phyloP scores from a whole-genome alignment of 2,888 invertebrate species.

The Bellardia pandia region DNA sequence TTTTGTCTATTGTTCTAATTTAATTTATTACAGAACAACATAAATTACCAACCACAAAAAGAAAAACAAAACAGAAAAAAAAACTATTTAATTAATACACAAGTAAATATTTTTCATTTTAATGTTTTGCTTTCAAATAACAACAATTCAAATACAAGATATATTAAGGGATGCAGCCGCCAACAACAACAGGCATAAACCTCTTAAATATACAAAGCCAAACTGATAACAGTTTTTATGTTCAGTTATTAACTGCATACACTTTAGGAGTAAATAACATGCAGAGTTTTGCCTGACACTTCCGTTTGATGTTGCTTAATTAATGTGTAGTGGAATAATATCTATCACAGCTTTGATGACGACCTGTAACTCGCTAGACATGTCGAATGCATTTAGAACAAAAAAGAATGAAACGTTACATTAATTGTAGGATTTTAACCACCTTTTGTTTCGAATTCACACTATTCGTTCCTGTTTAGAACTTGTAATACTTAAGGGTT shows the following conservation, averaged over 20 bases:
- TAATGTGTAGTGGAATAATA: slow-evolving; percentile 33
- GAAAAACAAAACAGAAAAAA: neutral
- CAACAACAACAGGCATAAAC: neutral
- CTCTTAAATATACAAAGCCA: neutral
- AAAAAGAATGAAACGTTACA: slow-evolving; percentile 44
- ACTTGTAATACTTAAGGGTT: slow-evolving; percentile 56
- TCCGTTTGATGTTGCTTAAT: slow-evolving; percentile 41
- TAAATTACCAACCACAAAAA: slow-evolving; percentile 6
- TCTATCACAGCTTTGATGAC: slow-evolving; percentile 22
- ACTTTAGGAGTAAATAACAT: neutral
- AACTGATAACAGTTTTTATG: slow-evolving; percentile 46
- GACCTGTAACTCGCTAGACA: slow-evolving; percentile 37
- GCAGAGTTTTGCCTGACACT: slow-evolving; percentile 27
- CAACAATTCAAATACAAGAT: slow-evolving; percentile 23
- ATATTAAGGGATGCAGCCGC: slow-evolving; percentile 63
- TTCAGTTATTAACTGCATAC: slow-evolving; percentile 4
- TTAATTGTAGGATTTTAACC: slow-evolving; percentile 52
- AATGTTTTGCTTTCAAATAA: slow-evolving; percentile 29
- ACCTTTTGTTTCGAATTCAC: slow-evolving; percentile 27
- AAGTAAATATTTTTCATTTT: slow-evolving; percentile 50
- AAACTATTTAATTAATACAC: slow-evolving; percentile 26
- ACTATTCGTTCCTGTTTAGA: neutral
- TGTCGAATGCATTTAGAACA: slow-evolving; percentile 1
- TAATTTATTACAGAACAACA: slow-evolving; percentile 55
- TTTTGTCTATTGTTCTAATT: slow-evolving; percentile 26